Percentiles rank a stretch among this genome's conserved stretches.
phyloP scores from a whole-genome alignment of 1,140 invertebrate species.

The Chionoecetes opilio region DNA sequence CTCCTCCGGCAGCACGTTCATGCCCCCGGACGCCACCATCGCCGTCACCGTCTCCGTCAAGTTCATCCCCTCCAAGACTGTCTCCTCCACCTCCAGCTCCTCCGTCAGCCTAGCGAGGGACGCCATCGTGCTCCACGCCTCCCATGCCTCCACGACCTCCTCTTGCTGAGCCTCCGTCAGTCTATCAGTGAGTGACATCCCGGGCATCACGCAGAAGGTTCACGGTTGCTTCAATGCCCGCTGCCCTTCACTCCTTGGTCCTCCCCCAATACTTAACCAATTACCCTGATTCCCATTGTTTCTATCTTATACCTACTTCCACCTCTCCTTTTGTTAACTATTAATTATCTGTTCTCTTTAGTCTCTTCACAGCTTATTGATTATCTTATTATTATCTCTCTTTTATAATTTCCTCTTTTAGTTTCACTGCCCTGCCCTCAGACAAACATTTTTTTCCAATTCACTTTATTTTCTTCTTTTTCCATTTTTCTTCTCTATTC shows the following conservation, averaged over 20 bases:
- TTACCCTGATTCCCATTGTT: too few species aligned
- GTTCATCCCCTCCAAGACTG: background rate
- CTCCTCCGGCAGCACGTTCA: slow-evolving; percentile 14
- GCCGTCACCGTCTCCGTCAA: background rate
- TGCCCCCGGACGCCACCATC: background rate
- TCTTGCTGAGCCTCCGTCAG: background rate
- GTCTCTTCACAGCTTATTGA: background rate
- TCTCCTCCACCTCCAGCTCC: background rate
- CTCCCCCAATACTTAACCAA: background rate
- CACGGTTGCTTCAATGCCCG: background rate
- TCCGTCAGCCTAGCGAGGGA: background rate
- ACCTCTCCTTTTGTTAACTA: background rate
- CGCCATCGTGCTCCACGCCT: background rate
- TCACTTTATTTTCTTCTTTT: background rate
- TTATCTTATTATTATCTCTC: background rate
- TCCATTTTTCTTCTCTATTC: background rate
- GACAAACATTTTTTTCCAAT: background rate
- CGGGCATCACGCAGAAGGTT: background rate
- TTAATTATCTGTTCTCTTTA: too few species aligned
- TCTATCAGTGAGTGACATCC: background rate
- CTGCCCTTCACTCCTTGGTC: too few species aligned
- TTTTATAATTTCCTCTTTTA: too few species aligned
- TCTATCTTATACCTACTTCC: background rate
- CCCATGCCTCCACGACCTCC: background rate
- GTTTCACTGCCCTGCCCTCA: too few species aligned